Base-by-base conservation (phyloP, 2,888 invertebrate genomes). In the Nomada ferruginata region DNA sequence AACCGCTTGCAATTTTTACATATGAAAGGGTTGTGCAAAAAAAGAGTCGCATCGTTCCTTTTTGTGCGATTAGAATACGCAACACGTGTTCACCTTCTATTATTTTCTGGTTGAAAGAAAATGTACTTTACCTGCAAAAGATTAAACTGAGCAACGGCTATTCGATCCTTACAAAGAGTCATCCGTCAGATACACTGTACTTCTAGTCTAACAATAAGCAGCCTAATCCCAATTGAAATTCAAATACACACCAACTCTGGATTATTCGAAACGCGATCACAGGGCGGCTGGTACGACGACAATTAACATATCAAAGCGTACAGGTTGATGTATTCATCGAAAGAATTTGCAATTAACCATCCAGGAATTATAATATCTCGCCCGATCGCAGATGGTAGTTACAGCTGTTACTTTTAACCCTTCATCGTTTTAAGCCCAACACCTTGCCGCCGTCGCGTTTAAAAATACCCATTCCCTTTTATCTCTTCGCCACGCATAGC, bases 1-100 rank as follows among this genome's bases (percentile, higher is more conserved):
- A 42, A 68, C 18, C 47, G 50, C 13, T 68, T 23, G 18, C 57
- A 29, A 26, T 42, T 64, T 76, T 74, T 64, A 42, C 76, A 76
- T 74, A 59, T 65, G 76, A 76, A 73, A n/a, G 57, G 63, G 13
- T 2, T 23, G 2, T 11, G 50, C 26, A n/a, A 52, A 68, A 75
- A 36, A 36, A 36, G 52, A 68, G 66, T 50, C 50, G 42, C 23
- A 59, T 23, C 26, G 59, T 50, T 66, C 15, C 13, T 66, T 53
- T 42, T n/a, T 68, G 60, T 15, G 15, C 50, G n/a, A 42, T 60
- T 23, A 5, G 53, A 26, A 50, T 42, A 9, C 29, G 26, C 11
- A 23, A 60, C 50, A 11, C 59, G 74, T 20, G 53, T 29, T 36
- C 36, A 36, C n/a, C 10, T 1, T 10, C 36, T 72, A 50, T 20